Percentiles rank a stretch among this genome's conserved stretches.
phyloP scores from a whole-genome alignment of 2,888 invertebrate genomes.

The Habroteleia sp. region DNA sequence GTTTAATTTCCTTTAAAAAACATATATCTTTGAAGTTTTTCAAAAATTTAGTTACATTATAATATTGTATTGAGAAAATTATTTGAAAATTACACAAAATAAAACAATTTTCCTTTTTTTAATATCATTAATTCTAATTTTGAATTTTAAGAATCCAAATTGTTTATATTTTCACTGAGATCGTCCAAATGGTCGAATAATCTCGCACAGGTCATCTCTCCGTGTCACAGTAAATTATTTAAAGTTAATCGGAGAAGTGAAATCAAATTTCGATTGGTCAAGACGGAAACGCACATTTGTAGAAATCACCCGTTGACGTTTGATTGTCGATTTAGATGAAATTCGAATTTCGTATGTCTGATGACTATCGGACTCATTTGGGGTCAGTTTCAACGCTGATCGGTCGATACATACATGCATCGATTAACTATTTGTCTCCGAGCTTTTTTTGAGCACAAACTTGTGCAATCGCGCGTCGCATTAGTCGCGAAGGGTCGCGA shows the following conservation, averaged over 20 bases:
- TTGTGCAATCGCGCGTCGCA: constrained; percentile 40
- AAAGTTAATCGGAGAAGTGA: neutral
- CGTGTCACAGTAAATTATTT: constrained; percentile 31
- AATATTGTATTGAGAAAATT: too few species aligned
- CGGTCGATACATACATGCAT: constrained; percentile 77
- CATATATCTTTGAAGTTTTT: too few species aligned
- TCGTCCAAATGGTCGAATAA: neutral
- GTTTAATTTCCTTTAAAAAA: too few species aligned
- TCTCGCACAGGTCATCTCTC: constrained; percentile 23
- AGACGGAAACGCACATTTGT: constrained; percentile 29
- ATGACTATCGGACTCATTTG: constrained; percentile 49
- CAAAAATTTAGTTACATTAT: too few species aligned
- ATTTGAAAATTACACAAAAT: too few species aligned
- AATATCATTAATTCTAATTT: neutral
- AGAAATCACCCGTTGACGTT: constrained; percentile 11
- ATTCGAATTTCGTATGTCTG: constrained; percentile 54
- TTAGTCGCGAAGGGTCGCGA: constrained; percentile 51
- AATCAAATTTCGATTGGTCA: constrained; percentile 4
- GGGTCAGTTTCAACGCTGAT: constrained; percentile 47
- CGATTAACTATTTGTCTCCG: constrained; percentile 55
- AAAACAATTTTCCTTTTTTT: too few species aligned
- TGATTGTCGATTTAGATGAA: constrained; percentile 42
- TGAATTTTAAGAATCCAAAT: constrained; percentile 1
- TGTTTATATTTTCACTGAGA: neutral
- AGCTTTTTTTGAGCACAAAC: constrained; percentile 35